A percentile compares a stretch with the other conserved stretches of the same genome.
Conservation (phyloP, 1,140 invertebrate genomes). For the Campodea augens region DNA sequence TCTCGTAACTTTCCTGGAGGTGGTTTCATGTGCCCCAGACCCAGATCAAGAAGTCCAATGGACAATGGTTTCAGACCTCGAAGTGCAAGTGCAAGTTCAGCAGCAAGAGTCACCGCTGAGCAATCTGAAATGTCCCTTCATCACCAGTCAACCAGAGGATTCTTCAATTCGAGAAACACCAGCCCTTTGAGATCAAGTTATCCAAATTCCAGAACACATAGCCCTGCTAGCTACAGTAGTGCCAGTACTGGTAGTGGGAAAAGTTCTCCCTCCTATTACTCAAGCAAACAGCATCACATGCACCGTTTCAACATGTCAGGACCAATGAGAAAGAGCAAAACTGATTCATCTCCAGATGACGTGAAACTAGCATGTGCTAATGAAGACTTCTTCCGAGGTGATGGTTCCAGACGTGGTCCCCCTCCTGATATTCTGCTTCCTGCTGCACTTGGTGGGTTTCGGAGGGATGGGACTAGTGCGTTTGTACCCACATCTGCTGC, state of each 20-base stretch:
- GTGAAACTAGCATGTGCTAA: constrained; percentile 7
- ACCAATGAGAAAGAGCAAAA: constrained; percentile 11
- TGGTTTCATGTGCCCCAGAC: background rate
- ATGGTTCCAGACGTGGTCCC: constrained; percentile 6
- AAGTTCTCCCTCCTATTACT: constrained; percentile 10
- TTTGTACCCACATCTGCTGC: constrained; percentile 4
- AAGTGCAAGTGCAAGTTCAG: constrained; percentile 12
- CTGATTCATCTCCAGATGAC: constrained; percentile 10
- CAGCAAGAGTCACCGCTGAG: constrained; percentile 9
- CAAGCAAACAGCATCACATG: too few relatives aligned
- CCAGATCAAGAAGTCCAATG: constrained; percentile 6
- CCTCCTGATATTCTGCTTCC: constrained; percentile 4
- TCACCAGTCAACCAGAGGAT: constrained; percentile 9
- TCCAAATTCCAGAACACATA: constrained; percentile 15
- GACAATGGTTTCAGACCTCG: constrained; percentile 10
- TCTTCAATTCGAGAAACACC: constrained; percentile 6
- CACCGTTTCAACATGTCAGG: constrained; percentile 12
- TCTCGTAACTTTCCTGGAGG: background rate
- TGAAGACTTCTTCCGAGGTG: constrained; percentile 11
- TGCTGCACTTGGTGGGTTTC: constrained; percentile 13
- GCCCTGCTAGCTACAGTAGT: constrained; percentile 13
- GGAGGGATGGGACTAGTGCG: background rate
- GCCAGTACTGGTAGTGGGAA: constrained; percentile 8
- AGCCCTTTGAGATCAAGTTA: constrained; percentile 13
- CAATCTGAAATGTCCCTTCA: constrained; percentile 10